These are phyloP conservation scores for Rotaria socialis DNA, from an alignment of 2,888 invertebrate species.

Conservation along the genomic window DNA sequence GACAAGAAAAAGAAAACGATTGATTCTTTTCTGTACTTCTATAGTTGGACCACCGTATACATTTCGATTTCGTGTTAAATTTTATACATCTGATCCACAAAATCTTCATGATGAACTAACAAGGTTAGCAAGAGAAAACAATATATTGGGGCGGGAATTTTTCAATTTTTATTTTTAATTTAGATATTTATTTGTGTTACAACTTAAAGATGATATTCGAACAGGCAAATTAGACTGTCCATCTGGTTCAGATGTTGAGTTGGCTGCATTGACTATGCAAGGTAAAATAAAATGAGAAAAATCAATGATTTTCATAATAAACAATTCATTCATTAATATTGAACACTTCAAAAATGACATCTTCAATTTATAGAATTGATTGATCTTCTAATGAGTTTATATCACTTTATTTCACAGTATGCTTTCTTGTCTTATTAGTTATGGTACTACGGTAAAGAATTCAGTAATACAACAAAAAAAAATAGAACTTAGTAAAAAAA, in stretches of 20 bases:
- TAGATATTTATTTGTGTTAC: constrained; percentile 92
- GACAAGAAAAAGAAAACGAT: background rate
- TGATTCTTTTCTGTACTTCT: background rate
- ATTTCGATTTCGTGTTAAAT: constrained; percentile 87
- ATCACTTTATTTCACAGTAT: no score
- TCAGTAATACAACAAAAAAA: no score
- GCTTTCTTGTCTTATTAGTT: no score
- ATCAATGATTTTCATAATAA: background rate
- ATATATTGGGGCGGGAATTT: no score
- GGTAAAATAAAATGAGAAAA: constrained; percentile 66
- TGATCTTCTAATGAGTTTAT: no score
- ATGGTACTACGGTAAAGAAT: no score
- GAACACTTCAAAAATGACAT: no score
- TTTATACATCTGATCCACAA: constrained; percentile 96
- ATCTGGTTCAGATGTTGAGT: constrained; percentile 77
- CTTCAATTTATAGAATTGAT: no score
- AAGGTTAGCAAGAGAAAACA: constrained; percentile 59
- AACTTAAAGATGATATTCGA: constrained; percentile 88
- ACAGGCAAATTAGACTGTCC: constrained; percentile 84
- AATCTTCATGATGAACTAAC: constrained; percentile 87
- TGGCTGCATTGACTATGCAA: constrained; percentile 85
- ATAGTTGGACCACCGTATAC: constrained; percentile 90
- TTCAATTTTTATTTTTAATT: background rate
- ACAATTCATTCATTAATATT: constrained; percentile 39
- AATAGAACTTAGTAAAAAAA: no score